Conservation (phyloP, 2,797 vertebrate genomes). For the Merluccius polli region DNA sequence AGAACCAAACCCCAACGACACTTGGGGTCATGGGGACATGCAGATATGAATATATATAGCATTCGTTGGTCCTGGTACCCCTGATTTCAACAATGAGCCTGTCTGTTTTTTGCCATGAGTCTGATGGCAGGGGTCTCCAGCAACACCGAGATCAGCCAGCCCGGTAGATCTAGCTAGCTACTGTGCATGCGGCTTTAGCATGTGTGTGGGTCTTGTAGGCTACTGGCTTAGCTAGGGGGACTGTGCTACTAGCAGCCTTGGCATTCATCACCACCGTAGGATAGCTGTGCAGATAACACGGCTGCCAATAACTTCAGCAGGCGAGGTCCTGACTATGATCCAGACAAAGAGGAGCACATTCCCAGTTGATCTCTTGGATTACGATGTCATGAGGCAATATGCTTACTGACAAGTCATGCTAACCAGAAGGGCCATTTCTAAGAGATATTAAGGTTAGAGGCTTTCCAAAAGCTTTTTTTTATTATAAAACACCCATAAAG, state of each 20-base stretch:
- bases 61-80: neutral
- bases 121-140: neutral
- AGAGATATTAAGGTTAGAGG: neutral
- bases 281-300: neutral
- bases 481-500: neutral
- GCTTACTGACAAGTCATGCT: neutral
- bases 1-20: neutral
- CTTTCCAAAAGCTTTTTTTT: slow-evolving; percentile 5
- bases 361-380: slow-evolving; percentile 2
- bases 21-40: neutral
- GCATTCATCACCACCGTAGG: neutral
- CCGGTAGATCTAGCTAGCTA: neutral
- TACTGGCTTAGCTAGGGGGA: no score
- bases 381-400: neutral
- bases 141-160: neutral
- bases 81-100: neutral
- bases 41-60: neutral
- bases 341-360: neutral
- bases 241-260: neutral
- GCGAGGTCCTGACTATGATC: neutral
- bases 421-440: neutral
- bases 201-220: no score
- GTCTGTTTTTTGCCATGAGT: neutral
- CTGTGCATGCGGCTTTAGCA: no score
- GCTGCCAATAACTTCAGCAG: neutral